Percentiles rank a stretch among this genome's conserved stretches.
These are phyloP conservation scores for Melitaea cinxia DNA, from an alignment of 1,140 invertebrate genomes.

Conservation along the genomic window DNA sequence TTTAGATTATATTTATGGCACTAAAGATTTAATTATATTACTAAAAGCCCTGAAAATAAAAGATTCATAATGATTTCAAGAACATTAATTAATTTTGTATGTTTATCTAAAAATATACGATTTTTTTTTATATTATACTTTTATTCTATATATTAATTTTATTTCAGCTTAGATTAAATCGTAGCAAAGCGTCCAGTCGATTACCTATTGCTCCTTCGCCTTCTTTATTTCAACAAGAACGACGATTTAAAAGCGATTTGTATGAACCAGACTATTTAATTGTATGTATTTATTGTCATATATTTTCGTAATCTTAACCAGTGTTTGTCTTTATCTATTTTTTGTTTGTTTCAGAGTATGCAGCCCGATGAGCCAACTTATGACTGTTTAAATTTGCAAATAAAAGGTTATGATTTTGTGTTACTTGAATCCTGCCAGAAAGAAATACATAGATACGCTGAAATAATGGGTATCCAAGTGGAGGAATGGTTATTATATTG, in stretches of 20 bases:
- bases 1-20: background rate
- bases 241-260: conserved; percentile 60
- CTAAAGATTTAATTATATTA: background rate
- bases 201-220: background rate
- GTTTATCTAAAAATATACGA: conserved; percentile 9
- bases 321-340: background rate
- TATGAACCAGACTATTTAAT: conserved; percentile 73
- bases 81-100: conserved; percentile 11
- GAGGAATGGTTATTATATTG: conserved; percentile 84
- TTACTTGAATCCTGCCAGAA: conserved; percentile 90
- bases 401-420: conserved; percentile 92
- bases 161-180: conserved; percentile 44
- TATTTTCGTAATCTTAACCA: background rate
- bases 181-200: conserved; percentile 8
- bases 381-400: conserved; percentile 88
- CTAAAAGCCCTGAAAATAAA: background rate
- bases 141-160: background rate
- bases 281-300: conserved; percentile 47
- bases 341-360: conserved; percentile 77
- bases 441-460: conserved; percentile 88
- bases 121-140: too few relatives aligned
- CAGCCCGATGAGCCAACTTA: conserved; percentile 88
- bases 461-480: conserved; percentile 88
- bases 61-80: conserved; percentile 14
- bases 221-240: conserved; percentile 37